These are phyloP conservation scores for Melitaea athalia DNA, from an alignment of 2,888 invertebrate genomes.

Conservation along the genomic window DNA sequence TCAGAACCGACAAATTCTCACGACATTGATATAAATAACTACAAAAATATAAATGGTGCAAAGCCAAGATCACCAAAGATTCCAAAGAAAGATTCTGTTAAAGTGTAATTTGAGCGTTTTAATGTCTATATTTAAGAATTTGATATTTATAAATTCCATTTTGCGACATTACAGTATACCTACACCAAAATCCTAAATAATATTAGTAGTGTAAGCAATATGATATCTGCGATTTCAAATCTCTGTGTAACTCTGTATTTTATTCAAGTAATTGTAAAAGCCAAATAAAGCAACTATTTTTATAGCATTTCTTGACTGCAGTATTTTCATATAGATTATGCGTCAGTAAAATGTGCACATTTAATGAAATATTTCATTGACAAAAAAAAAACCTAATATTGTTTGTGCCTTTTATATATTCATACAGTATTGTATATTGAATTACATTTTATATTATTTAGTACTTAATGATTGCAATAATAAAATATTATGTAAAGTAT, in stretches of 20 bases:
- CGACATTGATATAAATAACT: conserved; percentile 49
- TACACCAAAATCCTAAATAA: conserved; percentile 44
- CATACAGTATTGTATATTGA: conserved; percentile 57
- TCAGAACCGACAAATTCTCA: conserved; percentile 36
- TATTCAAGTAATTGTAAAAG: conserved; percentile 53
- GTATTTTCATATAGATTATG: conserved; percentile 48
- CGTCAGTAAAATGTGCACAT: conserved; percentile 47
- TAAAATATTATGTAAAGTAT: conserved; percentile 41
- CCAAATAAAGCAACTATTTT: conserved; percentile 78
- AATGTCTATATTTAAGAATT: conserved; percentile 49
- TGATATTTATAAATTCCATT: conserved; percentile 71
- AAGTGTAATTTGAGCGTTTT: conserved; percentile 59
- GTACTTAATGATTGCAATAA: conserved; percentile 67
- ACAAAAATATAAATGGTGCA: conserved; percentile 54
- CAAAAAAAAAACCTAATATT: conserved; percentile 55
- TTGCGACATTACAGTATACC: conserved; percentile 62
- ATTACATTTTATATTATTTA: conserved; percentile 53
- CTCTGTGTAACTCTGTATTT: conserved; percentile 29
- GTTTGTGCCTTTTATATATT: conserved; percentile 67
- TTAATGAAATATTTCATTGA: conserved; percentile 42
- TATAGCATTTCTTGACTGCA: conserved; percentile 69
- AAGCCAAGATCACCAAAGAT: conserved; percentile 73
- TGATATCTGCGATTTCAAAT: conserved; percentile 20
- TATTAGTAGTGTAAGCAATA: conserved; percentile 28
- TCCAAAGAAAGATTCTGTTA: conserved; percentile 72